Percentiles rank a stretch among this genome's conserved stretches.
These are phyloP conservation scores for Sebastolobus alascanus DNA, from an alignment of 2,797 vertebrate genomes.

Conservation along the genomic window DNA sequence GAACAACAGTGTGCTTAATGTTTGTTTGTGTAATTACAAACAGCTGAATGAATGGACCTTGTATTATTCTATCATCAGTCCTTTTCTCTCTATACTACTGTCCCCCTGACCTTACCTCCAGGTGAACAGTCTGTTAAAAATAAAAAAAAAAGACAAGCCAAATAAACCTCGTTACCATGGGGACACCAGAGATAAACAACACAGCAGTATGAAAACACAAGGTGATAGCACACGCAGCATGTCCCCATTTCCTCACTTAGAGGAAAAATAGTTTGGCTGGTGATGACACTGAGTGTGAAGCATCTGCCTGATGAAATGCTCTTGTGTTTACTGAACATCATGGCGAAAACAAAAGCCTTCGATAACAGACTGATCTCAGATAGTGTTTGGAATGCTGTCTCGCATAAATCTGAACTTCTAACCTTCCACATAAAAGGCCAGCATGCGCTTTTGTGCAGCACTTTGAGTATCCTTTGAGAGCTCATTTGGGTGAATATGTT, in stretches of 20 bases:
- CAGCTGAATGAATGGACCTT: constrained; percentile 10
- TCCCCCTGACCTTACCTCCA: constrained; percentile 14
- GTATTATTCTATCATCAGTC: not conserved
- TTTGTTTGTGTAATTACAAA: constrained; percentile 26
- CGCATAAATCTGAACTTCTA: constrained; percentile 20
- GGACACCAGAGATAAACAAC: constrained; percentile 39
- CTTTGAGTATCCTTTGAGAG: constrained; percentile 3
- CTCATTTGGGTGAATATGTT: constrained; percentile 51
- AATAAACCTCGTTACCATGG: constrained; percentile 40
- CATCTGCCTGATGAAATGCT: constrained; percentile 12
- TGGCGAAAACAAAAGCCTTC: not conserved
- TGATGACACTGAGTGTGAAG: constrained; percentile 25
- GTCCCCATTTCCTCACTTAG: constrained; percentile 37
- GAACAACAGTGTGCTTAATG: not conserved
- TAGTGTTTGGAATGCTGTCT: constrained; percentile 15
- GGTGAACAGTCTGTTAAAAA: constrained; percentile 5
- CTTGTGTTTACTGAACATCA: constrained; percentile 8
- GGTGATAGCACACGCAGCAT: constrained; percentile 7
- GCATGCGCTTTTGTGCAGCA: not conserved
- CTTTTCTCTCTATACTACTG: not conserved
- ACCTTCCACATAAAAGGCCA: constrained; percentile 9
- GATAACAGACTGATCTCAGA: not conserved
- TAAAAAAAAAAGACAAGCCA: not conserved
- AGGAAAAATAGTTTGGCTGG: constrained; percentile 5
- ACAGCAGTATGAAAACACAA: constrained; percentile 24